Evolutionary conservation across 2,888 invertebrate genomes (phyloP).

Genomic region (Margaritifera margaritifera): DNA sequence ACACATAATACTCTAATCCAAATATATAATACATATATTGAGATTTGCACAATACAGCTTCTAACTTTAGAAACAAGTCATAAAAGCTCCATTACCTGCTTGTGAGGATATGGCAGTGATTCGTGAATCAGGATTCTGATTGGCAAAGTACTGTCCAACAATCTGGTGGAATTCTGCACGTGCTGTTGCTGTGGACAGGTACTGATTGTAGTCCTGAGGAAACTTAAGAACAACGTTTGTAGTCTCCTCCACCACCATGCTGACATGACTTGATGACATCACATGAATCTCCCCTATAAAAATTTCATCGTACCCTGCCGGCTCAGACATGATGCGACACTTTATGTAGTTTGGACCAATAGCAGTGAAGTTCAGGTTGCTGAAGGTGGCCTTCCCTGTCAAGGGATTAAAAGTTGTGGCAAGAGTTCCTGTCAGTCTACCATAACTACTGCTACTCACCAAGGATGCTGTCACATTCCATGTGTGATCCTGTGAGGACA

Average conservation of each 20-base stretch:
- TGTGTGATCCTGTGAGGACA: slow-evolving; percentile 36
- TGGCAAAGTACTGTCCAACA: slow-evolving; percentile 34
- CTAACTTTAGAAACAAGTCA: too few species aligned
- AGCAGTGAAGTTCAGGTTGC: slow-evolving; percentile 33
- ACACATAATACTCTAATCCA: background rate
- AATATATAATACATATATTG: background rate
- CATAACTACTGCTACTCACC: slow-evolving; percentile 3
- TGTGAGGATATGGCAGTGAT: slow-evolving; percentile 1
- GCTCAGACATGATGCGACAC: slow-evolving; percentile 27
- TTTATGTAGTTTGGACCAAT: slow-evolving; percentile 35
- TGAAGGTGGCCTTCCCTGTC: slow-evolving; percentile 31
- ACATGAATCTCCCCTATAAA: slow-evolving; percentile 26
- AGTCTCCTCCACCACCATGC: slow-evolving; percentile 31
- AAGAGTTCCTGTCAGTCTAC: slow-evolving; percentile 24
- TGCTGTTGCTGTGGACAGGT: slow-evolving; percentile 20
- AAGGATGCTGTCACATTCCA: slow-evolving; percentile 35
- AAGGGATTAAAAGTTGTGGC: slow-evolving; percentile 22
- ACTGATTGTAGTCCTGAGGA: slow-evolving; percentile 41
- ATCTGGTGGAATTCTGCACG: slow-evolving; percentile 37
- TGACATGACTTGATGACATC: slow-evolving; percentile 26
- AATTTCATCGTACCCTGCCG: slow-evolving; percentile 34
- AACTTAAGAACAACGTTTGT: slow-evolving; percentile 44
- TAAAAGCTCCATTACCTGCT: too few species aligned
- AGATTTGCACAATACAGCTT: too few species aligned
- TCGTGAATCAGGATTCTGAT: slow-evolving; percentile 29